Conservation (phyloP, 2,797 vertebrate genomes). For the Eulemur albifrons region DNA sequence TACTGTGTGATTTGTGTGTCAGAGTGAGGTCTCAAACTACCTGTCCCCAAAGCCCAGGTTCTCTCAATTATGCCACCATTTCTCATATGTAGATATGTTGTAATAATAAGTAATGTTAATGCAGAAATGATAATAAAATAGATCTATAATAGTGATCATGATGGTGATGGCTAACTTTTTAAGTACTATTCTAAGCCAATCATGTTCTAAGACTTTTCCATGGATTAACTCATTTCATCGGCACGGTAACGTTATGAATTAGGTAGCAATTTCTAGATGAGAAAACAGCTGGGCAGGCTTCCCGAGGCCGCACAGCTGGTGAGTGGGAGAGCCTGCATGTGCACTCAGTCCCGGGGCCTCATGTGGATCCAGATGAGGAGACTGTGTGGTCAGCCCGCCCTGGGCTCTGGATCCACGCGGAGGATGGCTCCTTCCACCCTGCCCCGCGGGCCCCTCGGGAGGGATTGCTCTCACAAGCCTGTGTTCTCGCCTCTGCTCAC, state of each 20-base stretch:
- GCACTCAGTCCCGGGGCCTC: background rate
- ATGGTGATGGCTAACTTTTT: background rate
- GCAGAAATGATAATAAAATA: background rate
- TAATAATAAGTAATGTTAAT: too few species aligned
- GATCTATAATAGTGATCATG: background rate
- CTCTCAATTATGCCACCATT: background rate
- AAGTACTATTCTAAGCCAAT: background rate
- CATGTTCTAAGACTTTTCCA: background rate
- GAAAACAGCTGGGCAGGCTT: background rate
- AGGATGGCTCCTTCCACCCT: background rate
- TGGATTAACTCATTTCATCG: background rate
- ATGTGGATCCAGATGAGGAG: background rate
- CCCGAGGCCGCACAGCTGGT: background rate
- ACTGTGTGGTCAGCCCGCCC: background rate
- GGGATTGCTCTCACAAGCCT: background rate
- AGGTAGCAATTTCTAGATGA: background rate
- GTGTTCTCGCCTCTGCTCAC: background rate
- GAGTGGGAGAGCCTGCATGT: background rate
- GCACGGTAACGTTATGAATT: background rate
- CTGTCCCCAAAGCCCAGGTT: background rate
- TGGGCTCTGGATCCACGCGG: background rate
- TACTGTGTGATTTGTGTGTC: background rate
- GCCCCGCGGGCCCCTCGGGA: accelerated
- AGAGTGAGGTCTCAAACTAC: background rate
- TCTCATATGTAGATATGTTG: background rate